Evolutionary conservation across 2,797 vertebrate species (phyloP), one percentile per base, ranked within the genome.

Genomic region (Melanotaenia trifasciata): DNA sequence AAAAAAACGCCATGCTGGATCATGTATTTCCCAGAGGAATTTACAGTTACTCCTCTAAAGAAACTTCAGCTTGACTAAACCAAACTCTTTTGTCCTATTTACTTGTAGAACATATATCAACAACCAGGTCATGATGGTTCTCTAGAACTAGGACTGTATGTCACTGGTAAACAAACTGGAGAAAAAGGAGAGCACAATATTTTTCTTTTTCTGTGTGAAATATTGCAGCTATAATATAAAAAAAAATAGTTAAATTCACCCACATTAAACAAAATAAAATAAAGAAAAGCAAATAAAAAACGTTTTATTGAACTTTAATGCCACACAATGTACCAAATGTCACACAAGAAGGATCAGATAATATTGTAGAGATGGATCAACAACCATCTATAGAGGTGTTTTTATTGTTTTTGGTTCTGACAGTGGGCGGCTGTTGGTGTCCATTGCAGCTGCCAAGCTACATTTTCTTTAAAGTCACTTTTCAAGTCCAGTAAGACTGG

Each of bases 381-480:
- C 22, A 53, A 26, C 8, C 33, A 20, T 59, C 51, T 3, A 0
- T 36, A 26, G 13, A 64, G 33, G n/a, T 58, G 65, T 62, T 56
- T 33, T 9, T 28, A 43, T 8, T 47, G 43, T 20, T 47, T 58
- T 51, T 26, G 4, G 32, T 22, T 12, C n/a, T 24, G 10, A 24
- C 50, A 26, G n/a, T 51, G 47, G n/a, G 36, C 18, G 14, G 6
- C 57, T 70, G 58, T 69, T 69, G 26, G 28, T 54, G 53, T 68
- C 47, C 9, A 36, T 54, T 38, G 47, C 40, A 74, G 60, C 20
- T 1, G 8, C 45, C 16, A 36, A 26, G 22, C 53, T 57, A 3
- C 43, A 54, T 40, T 33, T 74, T 43, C 40, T 18, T 72, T 36
- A 62, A 59, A 69, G 13, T 58, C 54, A 45, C 50, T 43, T 56